Evolutionary conservation across 2,888 invertebrate genomes (phyloP).

Genomic region (Hirtodrosophila confusa): DNA sequence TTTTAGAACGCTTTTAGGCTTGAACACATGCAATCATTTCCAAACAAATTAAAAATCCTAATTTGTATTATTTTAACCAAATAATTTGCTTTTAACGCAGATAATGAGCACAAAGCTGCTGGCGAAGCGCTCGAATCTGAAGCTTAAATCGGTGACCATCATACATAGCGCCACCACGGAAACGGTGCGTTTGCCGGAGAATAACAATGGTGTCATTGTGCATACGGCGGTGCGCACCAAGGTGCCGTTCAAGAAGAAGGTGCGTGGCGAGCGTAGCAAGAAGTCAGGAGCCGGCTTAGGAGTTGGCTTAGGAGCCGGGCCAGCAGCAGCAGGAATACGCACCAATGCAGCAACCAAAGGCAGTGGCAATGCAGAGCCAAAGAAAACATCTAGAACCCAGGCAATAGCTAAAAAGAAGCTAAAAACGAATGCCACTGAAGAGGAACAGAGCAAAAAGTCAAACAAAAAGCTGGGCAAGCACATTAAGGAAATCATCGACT

Average conservation of each 20-base stretch:
- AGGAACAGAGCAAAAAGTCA: conserved; percentile 83
- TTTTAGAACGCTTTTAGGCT: conserved; percentile 25
- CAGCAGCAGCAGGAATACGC: conserved; percentile 64
- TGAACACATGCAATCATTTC: conserved; percentile 20
- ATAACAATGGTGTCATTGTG: conserved; percentile 90
- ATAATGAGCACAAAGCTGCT: conserved; percentile 91
- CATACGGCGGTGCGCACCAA: conserved; percentile 94
- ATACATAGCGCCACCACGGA: conserved; percentile 95
- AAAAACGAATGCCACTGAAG: conserved; percentile 65
- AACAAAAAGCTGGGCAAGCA: conserved; percentile 84
- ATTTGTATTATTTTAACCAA: background rate
- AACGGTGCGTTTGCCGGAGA: conserved; percentile 92
- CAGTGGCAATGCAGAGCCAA: conserved; percentile 49
- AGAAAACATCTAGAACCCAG: conserved; percentile 48
- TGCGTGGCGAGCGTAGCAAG: conserved; percentile 84
- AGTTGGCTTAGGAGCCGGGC: conserved; percentile 19
- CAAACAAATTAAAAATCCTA: background rate
- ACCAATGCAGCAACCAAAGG: conserved; percentile 57
- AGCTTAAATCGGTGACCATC: conserved; percentile 94
- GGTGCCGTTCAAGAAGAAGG: conserved; percentile 94
- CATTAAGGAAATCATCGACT: conserved; percentile 91
- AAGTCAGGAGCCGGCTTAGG: conserved; percentile 38
- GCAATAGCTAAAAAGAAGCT: conserved; percentile 56
- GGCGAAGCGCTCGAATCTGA: conserved; percentile 91
- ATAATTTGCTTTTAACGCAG: conserved; percentile 84